phyloP scores from a whole-genome alignment of 2,888 invertebrate genomes.

The Apamea anceps region DNA sequence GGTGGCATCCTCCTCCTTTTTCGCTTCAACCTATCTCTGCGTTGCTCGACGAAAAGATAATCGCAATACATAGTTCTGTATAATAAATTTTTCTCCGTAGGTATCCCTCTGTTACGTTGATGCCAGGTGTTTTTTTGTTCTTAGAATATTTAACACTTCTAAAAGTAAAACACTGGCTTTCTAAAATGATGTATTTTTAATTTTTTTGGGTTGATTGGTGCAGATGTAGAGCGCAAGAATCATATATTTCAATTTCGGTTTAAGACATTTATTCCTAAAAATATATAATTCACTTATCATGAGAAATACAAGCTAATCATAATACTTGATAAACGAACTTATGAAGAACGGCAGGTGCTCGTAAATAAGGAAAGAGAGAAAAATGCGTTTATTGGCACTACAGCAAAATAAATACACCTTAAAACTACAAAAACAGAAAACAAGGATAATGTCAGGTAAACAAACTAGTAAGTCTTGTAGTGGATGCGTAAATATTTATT shows the following conservation, averaged over 20 bases:
- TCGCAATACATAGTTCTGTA: neutral
- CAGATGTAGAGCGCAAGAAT: neutral
- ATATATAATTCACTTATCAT: no score
- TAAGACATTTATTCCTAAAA: no score
- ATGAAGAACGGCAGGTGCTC: neutral
- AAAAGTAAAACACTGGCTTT: neutral
- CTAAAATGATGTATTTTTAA: neutral
- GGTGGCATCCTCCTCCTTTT: slow-evolving; percentile 5
- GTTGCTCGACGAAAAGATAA: slow-evolving; percentile 7
- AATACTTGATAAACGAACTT: no score
- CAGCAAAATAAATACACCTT: no score
- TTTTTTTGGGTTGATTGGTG: neutral
- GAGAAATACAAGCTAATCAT: no score
- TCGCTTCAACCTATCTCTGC: neutral
- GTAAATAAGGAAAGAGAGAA: neutral
- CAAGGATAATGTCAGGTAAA: no score
- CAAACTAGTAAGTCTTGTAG: no score
- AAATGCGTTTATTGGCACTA: no score
- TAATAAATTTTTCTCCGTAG: neutral
- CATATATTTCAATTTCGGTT: neutral
- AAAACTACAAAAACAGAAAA: no score
- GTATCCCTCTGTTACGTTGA: neutral
- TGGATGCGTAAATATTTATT: no score
- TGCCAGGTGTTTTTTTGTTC: neutral
- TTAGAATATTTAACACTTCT: neutral